Evolutionary conservation across 37 sponge, comb jelly and placozoan species (phyloP).

Genomic region (Trichoplax adhaerens): DNA sequence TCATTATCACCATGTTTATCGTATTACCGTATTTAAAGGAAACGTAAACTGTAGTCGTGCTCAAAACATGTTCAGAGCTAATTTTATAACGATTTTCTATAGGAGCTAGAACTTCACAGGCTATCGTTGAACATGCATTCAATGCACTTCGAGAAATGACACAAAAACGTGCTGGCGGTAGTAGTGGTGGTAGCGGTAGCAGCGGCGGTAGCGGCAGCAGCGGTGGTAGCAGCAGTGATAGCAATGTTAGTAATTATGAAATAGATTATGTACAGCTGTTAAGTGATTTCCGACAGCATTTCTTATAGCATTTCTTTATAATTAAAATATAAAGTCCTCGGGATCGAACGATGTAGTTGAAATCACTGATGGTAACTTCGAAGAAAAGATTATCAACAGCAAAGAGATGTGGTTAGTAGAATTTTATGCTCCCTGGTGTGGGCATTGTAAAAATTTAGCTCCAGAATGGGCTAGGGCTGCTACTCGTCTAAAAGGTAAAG

Average conservation of each 20-base stretch:
- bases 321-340: not conserved
- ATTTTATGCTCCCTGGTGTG: constrained; percentile 63
- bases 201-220: constrained; percentile 13
- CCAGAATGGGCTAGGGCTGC: constrained; percentile 87
- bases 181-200: constrained; percentile 20
- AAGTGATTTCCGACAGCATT: not conserved
- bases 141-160: constrained; percentile 3
- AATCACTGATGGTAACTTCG: constrained; percentile 78
- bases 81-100: too few relatives aligned
- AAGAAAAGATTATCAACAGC: constrained; percentile 22
- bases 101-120: constrained; percentile 7
- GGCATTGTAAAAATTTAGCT: constrained; percentile 95
- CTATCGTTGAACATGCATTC: constrained; percentile 14
- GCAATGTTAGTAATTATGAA: constrained; percentile 41
- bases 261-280: constrained; percentile 21
- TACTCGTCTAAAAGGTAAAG: constrained; percentile 45
- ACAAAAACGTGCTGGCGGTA: constrained; percentile 11
- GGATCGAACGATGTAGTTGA: constrained; percentile 58
- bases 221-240: constrained; percentile 1
- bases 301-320: not conserved
- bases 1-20: not conserved
- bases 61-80: too few relatives aligned
- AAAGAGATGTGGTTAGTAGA: constrained; percentile 24
- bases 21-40: too few relatives aligned
- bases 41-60: too few relatives aligned